Conservation (phyloP, 2,797 vertebrate genomes). For the Xenops minutus region DNA sequence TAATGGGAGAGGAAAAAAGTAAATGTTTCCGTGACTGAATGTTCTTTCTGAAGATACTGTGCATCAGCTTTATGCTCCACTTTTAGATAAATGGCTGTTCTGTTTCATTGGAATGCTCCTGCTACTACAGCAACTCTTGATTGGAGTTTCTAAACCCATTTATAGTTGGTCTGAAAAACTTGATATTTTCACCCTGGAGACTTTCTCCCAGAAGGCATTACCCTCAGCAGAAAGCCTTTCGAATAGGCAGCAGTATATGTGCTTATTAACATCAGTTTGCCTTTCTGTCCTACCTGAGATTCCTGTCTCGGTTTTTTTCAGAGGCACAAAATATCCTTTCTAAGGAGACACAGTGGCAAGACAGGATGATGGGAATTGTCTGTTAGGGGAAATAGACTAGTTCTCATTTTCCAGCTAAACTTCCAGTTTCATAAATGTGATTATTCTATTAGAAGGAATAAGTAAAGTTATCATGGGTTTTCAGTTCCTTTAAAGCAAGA, state of each 20-base stretch:
- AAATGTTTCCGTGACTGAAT: background rate
- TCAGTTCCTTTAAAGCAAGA: background rate
- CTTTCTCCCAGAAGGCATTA: background rate
- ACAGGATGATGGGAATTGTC: background rate
- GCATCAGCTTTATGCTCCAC: background rate
- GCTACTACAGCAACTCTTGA: background rate
- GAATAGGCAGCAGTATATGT: background rate
- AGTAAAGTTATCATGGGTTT: background rate
- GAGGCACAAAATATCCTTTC: background rate
- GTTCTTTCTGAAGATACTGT: background rate
- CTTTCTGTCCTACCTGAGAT: background rate
- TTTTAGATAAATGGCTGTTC: background rate
- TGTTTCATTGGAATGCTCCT: background rate
- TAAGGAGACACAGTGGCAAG: background rate
- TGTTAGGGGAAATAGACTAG: accelerated
- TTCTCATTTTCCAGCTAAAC: background rate
- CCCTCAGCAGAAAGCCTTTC: background rate
- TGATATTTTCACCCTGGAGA: accelerated
- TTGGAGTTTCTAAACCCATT: background rate
- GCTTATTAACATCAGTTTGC: background rate
- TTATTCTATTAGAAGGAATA: background rate
- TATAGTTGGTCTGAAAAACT: background rate
- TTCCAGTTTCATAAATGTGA: background rate
- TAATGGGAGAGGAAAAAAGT: background rate
- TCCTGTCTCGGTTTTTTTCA: background rate